These are phyloP conservation scores for Diloba caeruleocephala DNA, from an alignment of 2,888 invertebrate species.

Conservation along the genomic window DNA sequence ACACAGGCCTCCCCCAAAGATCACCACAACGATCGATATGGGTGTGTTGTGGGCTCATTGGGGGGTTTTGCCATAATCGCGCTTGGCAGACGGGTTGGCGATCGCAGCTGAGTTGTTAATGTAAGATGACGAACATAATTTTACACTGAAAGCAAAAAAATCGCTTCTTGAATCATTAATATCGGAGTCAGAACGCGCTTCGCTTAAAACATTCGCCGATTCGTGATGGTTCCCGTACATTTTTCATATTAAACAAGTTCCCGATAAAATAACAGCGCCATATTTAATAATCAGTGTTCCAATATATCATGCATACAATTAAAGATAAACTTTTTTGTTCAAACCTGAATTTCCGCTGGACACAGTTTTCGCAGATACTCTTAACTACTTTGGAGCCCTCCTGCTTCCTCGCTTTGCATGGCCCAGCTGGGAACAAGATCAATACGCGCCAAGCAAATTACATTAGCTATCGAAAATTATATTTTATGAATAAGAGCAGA, in stretches of 20 bases:
- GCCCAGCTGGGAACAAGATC: slow-evolving; percentile 83
- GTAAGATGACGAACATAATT: slow-evolving; percentile 34
- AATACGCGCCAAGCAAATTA: slow-evolving; percentile 81
- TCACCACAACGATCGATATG: too few relatives aligned
- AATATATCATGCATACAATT: slow-evolving; percentile 66
- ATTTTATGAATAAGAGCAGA: slow-evolving; percentile 24
- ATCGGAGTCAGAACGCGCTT: slow-evolving; percentile 45
- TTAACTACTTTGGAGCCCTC: slow-evolving; percentile 64
- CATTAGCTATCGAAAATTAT: slow-evolving; percentile 60
- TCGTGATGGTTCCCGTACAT: slow-evolving; percentile 37
- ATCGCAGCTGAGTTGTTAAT: too few relatives aligned
- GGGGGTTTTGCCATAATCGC: too few relatives aligned
- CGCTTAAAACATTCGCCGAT: slow-evolving; percentile 54
- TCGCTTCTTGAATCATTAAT: slow-evolving; percentile 55
- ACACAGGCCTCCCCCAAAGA: too few relatives aligned
- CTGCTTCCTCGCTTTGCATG: slow-evolving; percentile 73
- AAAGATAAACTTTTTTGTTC: slow-evolving; percentile 66
- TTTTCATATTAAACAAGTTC: slow-evolving; percentile 27
- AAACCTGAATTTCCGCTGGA: slow-evolving; percentile 77
- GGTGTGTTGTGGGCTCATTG: too few relatives aligned
- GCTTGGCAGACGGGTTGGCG: too few relatives aligned
- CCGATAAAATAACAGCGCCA: slow-evolving; percentile 36
- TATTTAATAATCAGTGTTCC: slow-evolving; percentile 45
- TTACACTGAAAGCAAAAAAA: slow-evolving; percentile 52
- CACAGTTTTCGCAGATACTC: slow-evolving; percentile 71